These are phyloP conservation scores for Eilema caniola DNA, from an alignment of 2,888 invertebrate genomes.

Conservation along the genomic window DNA sequence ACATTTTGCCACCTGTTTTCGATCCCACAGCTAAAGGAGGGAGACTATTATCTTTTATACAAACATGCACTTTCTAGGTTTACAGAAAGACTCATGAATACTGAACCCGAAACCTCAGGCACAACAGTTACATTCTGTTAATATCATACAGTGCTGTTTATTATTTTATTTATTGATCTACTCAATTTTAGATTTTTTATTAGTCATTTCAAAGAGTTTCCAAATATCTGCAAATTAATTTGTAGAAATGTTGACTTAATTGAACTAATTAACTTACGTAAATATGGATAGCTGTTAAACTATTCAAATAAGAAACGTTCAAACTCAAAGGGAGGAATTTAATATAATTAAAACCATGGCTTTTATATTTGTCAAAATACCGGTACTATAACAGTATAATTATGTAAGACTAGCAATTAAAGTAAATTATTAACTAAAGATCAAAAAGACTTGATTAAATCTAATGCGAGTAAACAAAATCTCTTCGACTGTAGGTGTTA, in stretches of 20 bases:
- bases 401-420: constrained; percentile 40
- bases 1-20: neutral
- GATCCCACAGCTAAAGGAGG: neutral
- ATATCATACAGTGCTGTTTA: neutral
- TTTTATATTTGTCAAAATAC: neutral
- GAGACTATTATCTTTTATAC: neutral
- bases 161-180: neutral
- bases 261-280: neutral
- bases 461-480: constrained; percentile 44
- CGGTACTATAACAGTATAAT: constrained; percentile 1
- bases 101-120: too few relatives aligned
- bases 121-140: too few relatives aligned
- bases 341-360: neutral
- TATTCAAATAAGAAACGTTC: neutral
- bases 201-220: neutral
- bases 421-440: constrained; percentile 50
- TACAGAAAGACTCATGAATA: too few relatives aligned
- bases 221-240: constrained; percentile 4
- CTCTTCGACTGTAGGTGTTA: constrained; percentile 39
- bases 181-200: neutral
- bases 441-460: constrained; percentile 55
- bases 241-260: constrained; percentile 4
- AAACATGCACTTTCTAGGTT: neutral
- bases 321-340: neutral
- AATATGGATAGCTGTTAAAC: neutral